A percentile compares a stretch with the other conserved stretches of the same genome.
phyloP scores from a whole-genome alignment of 1,140 invertebrate species.

The Bombus cullumanus region DNA sequence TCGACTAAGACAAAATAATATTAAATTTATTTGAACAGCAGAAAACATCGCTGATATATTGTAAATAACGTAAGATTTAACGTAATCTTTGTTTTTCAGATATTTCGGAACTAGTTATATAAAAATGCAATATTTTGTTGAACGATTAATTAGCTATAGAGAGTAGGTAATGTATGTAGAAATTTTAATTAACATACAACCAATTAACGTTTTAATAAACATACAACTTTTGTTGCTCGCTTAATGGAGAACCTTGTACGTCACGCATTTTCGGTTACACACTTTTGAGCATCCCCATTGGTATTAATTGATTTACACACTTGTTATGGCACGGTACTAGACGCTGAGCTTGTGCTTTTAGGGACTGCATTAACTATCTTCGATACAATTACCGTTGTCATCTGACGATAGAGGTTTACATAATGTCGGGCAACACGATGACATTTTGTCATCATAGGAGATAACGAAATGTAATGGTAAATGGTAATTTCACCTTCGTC shows the following conservation, averaged over 20 bases:
- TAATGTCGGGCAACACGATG: background rate
- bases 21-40: background rate
- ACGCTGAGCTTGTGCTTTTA: background rate
- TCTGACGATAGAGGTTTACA: background rate
- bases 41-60: too few relatives aligned
- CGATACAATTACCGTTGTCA: background rate
- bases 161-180: too few relatives aligned
- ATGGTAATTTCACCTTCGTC: background rate
- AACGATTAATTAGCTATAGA: too few relatives aligned
- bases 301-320: background rate
- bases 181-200: too few relatives aligned
- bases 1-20: background rate
- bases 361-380: background rate
- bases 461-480: background rate
- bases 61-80: background rate
- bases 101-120: background rate
- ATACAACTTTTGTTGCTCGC: background rate
- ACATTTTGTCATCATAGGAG: background rate
- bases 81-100: background rate
- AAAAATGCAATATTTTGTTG: background rate
- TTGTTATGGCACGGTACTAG: background rate
- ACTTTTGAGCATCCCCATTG: background rate
- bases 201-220: background rate
- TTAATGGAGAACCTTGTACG: constrained; percentile 16
- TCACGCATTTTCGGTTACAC: background rate